Evolutionary conservation across 2,113 vertebrate genomes (phyloP).

Genomic region (Empidonax alnorum): DNA sequence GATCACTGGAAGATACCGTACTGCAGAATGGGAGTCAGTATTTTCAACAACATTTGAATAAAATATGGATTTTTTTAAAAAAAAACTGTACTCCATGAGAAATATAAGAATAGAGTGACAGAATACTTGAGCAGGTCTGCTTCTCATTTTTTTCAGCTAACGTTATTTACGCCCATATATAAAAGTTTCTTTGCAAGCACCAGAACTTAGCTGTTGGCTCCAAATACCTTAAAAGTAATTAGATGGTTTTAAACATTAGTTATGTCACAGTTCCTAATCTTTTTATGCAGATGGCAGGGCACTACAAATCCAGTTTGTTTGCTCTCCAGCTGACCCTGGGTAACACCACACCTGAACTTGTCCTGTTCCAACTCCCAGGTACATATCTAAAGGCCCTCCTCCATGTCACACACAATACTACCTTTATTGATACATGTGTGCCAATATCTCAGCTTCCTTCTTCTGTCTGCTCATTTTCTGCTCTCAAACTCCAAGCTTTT

Average conservation of each 20-base stretch:
- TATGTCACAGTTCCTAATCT: not conserved
- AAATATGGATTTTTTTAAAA: accelerated
- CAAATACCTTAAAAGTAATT: not conserved
- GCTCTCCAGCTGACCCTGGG: not conserved
- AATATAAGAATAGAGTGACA: not conserved
- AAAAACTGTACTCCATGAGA: slow-evolving; percentile 2
- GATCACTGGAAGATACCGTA: slow-evolving; percentile 2
- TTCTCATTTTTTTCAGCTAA: slow-evolving; percentile 9
- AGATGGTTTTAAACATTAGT: not conserved
- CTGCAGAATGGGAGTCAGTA: not conserved
- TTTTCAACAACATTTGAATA: slow-evolving; percentile 15
- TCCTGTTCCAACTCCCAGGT: not conserved
- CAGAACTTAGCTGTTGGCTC: not conserved
- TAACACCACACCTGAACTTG: not conserved
- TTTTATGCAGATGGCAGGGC: not conserved
- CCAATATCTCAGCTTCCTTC: not conserved
- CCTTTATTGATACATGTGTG: not conserved
- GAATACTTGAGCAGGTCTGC: not conserved
- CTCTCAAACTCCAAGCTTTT: not conserved
- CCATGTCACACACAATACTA: accelerated
- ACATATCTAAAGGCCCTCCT: not conserved
- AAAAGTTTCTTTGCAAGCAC: not conserved
- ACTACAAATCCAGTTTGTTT: not conserved
- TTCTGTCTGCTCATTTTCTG: not conserved
- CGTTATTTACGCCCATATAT: not conserved